phyloP scores from a whole-genome alignment of 2,888 invertebrate genomes.

The Hydrotaea diabolus region DNA sequence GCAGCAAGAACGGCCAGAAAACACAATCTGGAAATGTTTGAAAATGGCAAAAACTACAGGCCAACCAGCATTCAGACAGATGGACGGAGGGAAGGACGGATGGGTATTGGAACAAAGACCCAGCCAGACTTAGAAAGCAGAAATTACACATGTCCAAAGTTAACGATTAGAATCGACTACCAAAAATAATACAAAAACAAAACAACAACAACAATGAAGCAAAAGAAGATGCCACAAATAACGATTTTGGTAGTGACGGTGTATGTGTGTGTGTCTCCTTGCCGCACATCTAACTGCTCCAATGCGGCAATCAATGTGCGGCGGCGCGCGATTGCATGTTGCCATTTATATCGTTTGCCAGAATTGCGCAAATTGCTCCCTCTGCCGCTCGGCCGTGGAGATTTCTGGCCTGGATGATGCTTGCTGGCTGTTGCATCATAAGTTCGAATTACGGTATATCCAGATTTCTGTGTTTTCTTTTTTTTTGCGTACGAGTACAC shows the following conservation, averaged over 20 bases:
- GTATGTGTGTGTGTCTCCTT: not conserved
- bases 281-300: not conserved
- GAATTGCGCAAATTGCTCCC: not conserved
- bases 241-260: no score
- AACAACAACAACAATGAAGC: slow-evolving; percentile 6
- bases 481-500: slow-evolving; percentile 4
- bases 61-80: not conserved
- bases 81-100: not conserved
- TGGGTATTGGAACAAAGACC: slow-evolving; percentile 8
- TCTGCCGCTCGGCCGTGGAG: not conserved
- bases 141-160: slow-evolving; percentile 38
- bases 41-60: slow-evolving; percentile 17
- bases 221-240: slow-evolving; percentile 31
- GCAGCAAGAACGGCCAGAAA: no score
- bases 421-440: slow-evolving; percentile 38
- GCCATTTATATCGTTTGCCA: slow-evolving; percentile 9
- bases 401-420: not conserved
- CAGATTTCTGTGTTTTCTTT: not conserved
- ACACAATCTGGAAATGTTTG: slow-evolving; percentile 19
- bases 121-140: slow-evolving; percentile 1
- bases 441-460: slow-evolving; percentile 37
- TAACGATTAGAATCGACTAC: slow-evolving; percentile 21
- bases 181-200: not conserved
- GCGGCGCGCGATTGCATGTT: slow-evolving; percentile 15
- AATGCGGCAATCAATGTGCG: not conserved